Evolutionary conservation across 2,797 vertebrate species (phyloP), one percentile per base, ranked within the genome.

Genomic region (Pagetopsis macropterus): DNA sequence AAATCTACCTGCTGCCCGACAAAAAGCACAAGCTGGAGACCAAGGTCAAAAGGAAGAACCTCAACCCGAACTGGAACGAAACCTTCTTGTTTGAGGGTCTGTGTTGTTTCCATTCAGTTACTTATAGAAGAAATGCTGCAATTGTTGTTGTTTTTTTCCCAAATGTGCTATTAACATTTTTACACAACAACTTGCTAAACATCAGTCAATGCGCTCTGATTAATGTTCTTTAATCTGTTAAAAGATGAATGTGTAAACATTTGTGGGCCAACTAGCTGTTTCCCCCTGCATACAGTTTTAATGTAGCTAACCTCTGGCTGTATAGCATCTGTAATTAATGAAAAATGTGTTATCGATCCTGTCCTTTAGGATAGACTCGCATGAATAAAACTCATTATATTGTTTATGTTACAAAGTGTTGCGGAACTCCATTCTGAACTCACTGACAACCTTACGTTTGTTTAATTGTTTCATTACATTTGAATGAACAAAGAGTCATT

Each of bases 21-120:
- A 99, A 99, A 91, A 99, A 99, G 95, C 96, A 99, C 96, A 99
- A 98, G 91, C 92, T 99, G 91, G 98, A 99, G 94, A 99, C 98
- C 90, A 99, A 99, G 95, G 95, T 99, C 92, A 99, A 99, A 92
- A 93, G 98, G 88, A 99, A 99, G 96, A 99, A 99, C 94, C 95
- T 99, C 79, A 99, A 99, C 79, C 98, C 98, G 0, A 96, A 99
- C 89, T 99, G 98, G 98, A 99, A 99, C 0, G 98, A 99, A 93
- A 99, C 98, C 73, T 99, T 99, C 91, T 95, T 99, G 60, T 99
- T 99, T 1, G 98, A 99, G 94, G 98, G 98, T 98, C 56, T 70
- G 89, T 96, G 94, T 56, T 92, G 92, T 79, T 95, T 96, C 87
- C 95, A 95, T 85, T 96, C 95, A 21, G 14, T 46, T 48, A 11